Base-by-base conservation (phyloP, 2,888 invertebrate genomes). In the Cryptophagus acutangulus region DNA sequence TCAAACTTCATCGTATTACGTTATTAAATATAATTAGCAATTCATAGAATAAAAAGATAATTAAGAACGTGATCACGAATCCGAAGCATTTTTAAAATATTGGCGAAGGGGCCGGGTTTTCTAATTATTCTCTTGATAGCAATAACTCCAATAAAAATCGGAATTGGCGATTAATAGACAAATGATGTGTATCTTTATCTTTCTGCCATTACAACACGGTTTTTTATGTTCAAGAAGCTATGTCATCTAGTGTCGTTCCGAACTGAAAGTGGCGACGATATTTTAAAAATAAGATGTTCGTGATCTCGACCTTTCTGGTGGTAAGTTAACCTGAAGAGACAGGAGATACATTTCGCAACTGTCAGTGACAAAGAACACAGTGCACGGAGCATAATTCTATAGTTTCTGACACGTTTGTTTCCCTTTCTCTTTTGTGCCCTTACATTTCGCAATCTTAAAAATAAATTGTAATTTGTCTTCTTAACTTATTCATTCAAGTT, bases 311-410 rank as follows among this genome's bases (percentile, higher is more conserved):
- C 45, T 41, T 43, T 47, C 41, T 29, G 38, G 39, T 43, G 44
- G 46, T 50, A 48, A 50, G 43, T 54, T 52, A 52, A 54, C 49
- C 45, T 46, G 43, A 45, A 51, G 47, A 49, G 50, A 48, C 52
- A 45, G 52, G 43, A 47, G 46, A 52, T 50, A 52, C 50, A 49
- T 52, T 52, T 51, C 45, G 48, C 34, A 45, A 46, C 50, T 54
- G 52, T 54, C 54, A 54, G 42, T 46, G 46, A 48, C 52, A 54
- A 52, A 52, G 46, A 48, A 44, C 51, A 50, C 31, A 5, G 29
- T 29, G 31, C 35, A 45, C 42, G 40, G 41, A 44, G 48, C 41
- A 48, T 48, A 48, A 45, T 48, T 48, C 41, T 48, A 33, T 39
- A 33, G 33, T 33, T 39, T 39, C 24, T 16, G 39, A 33, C 39